These are phyloP conservation scores for Gephyroberyx darwinii DNA, from an alignment of 2,797 vertebrate species.

Conservation along the genomic window DNA sequence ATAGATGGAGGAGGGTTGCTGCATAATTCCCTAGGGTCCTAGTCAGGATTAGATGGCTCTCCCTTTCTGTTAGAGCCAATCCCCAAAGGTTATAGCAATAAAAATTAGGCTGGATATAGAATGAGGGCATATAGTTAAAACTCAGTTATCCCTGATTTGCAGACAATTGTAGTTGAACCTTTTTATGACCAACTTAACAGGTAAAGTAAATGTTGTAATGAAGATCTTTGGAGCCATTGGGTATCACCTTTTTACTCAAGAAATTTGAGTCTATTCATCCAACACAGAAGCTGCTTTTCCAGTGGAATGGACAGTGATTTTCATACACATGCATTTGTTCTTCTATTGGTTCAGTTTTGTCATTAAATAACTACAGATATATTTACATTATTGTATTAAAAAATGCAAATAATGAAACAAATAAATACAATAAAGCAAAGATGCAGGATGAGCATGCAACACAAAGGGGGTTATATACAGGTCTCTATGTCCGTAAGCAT, in stretches of 20 bases:
- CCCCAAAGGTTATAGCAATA: constrained; percentile 27
- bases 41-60: constrained; percentile 51
- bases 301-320: constrained; percentile 38
- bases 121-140: background rate
- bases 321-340: constrained; percentile 53
- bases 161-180: background rate
- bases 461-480: constrained; percentile 85
- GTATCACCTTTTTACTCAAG: background rate
- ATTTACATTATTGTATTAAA: constrained; percentile 44
- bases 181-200: background rate
- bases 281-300: constrained; percentile 75
- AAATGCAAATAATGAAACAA: constrained; percentile 34
- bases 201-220: background rate
- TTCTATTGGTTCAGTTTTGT: constrained; percentile 37
- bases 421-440: constrained; percentile 37
- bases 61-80: constrained; percentile 47
- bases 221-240: constrained; percentile 1
- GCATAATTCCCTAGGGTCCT: constrained; percentile 58
- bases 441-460: constrained; percentile 76
- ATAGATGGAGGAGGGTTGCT: constrained; percentile 33
- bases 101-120: constrained; percentile 3
- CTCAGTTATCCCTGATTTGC: constrained; percentile 8
- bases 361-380: constrained; percentile 37
- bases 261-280: background rate
- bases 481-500: constrained; percentile 93